phyloP scores from a whole-genome alignment of 2,113 vertebrate species.

The Scartelaos histophorus region DNA sequence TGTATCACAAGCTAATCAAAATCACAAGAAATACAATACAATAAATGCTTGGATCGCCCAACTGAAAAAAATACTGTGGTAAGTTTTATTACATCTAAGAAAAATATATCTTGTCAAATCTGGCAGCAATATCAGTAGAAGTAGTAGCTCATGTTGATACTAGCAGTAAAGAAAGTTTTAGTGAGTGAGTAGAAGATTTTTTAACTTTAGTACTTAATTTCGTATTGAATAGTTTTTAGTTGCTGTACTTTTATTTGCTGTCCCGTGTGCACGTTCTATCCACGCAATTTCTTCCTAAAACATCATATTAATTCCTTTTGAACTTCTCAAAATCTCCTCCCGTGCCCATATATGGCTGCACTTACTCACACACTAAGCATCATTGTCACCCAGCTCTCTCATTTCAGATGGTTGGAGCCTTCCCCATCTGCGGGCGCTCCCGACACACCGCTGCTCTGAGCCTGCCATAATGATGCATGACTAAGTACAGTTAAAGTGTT shows the following conservation, averaged over 20 bases:
- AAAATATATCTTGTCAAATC: no score
- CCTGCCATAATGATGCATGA: slow-evolving; percentile 78
- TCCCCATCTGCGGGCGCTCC: slow-evolving; percentile 75
- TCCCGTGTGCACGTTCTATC: neutral
- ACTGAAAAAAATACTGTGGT: neutral
- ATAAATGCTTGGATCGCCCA: neutral
- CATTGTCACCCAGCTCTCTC: slow-evolving; percentile 69
- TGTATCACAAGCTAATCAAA: no score
- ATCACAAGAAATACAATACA: no score
- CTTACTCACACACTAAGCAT: slow-evolving; percentile 74
- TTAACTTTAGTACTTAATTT: neutral
- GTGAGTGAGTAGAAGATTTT: neutral
- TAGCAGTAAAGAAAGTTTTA: neutral
- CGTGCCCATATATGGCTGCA: slow-evolving; percentile 53
- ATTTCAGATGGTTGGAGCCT: slow-evolving; percentile 65
- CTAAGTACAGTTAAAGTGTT: slow-evolving; percentile 79
- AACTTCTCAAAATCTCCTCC: slow-evolving; percentile 32
- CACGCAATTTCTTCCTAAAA: neutral
- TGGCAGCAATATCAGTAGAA: no score
- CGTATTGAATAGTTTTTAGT: neutral
- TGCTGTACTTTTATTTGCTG: neutral
- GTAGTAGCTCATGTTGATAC: neutral
- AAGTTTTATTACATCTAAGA: no score
- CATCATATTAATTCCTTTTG: neutral
- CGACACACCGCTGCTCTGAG: slow-evolving; percentile 70